Conservation (phyloP, 2,113 vertebrate species). For the Xiphophorus maculatus region DNA sequence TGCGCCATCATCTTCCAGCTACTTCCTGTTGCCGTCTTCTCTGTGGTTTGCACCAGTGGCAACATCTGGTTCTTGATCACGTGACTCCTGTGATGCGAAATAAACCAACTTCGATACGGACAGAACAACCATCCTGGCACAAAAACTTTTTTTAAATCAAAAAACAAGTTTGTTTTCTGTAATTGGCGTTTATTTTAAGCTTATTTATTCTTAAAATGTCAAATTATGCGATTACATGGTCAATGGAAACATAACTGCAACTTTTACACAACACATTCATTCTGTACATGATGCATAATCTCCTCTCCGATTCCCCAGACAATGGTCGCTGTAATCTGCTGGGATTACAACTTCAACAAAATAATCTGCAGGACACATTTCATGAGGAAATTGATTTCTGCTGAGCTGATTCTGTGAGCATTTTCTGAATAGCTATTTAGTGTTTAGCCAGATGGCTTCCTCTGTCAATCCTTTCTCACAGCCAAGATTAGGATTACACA, state of each 20-base stretch:
- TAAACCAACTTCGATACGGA: too few relatives aligned
- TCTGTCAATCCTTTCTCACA: slow-evolving; percentile 73
- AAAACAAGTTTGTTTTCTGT: too few relatives aligned
- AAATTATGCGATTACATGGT: too few relatives aligned
- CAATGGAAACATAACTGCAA: background rate
- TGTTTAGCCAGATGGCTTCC: slow-evolving; percentile 75
- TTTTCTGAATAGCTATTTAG: slow-evolving; percentile 44
- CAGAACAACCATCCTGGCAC: too few relatives aligned
- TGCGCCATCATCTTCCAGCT: too few relatives aligned
- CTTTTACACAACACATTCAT: background rate
- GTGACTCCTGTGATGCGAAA: too few relatives aligned
- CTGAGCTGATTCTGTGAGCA: background rate
- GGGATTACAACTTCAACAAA: slow-evolving; percentile 3
- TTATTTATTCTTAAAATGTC: too few relatives aligned
- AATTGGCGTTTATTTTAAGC: too few relatives aligned
- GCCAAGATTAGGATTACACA: slow-evolving; percentile 79
- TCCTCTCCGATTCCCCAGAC: slow-evolving; percentile 8
- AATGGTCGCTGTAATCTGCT: background rate
- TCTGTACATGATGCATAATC: background rate
- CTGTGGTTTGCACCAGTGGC: too few relatives aligned
- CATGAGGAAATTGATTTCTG: background rate
- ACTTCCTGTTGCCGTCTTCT: too few relatives aligned
- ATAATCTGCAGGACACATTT: slow-evolving; percentile 1
- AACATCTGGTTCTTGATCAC: too few relatives aligned
- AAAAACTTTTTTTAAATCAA: too few relatives aligned